Base-by-base conservation (phyloP, 2,888 invertebrate species). In the Trissolcus japonicus region DNA sequence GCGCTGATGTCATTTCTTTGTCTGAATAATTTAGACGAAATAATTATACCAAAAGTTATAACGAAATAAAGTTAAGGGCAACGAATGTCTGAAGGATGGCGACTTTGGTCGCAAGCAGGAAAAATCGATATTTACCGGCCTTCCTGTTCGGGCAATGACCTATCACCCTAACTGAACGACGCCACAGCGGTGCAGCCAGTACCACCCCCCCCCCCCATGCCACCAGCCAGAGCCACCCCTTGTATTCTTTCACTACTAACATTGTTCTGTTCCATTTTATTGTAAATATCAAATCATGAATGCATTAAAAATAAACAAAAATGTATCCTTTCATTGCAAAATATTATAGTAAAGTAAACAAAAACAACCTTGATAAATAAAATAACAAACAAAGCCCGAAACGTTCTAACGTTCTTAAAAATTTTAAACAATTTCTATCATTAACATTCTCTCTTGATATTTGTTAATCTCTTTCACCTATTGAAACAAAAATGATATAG, bases 41-140 rank as follows among this genome's bases (percentile, higher is more conserved):
- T n/a, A n/a, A n/a, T n/a, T n/a, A n/a, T n/a, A n/a, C 11, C 7
- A 16, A 43, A 25, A 19, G 4, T 17, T 6, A 50, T 6, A n/a
- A 59, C 43, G 56, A 19, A 19, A 35, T 55, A 51, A 77, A 72
- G 43, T 78, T 65, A 63, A 78, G 74, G 76, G 60, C 78, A 82
- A 80, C 81, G 81, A 83, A 82, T 80, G 84, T 83, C 83, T 83
- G 81, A 76, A 79, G 74, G 75, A 79, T 67, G 71, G 65, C 71
- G 71, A 71, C 54, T 73, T 71, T 35, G 55, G 56, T 51, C 71
- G 76, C 73, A 77, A 77, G 80, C 83, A 82, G 82, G 81, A 82
- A 83, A 82, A 84, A 83, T 87, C 87, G 87, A 87, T 87, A 87
- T 85, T 86, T 83, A 83, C 83, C 84, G 83, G 82, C 85, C 82